These are phyloP conservation scores for Lapara coniferarum DNA, from an alignment of 2,888 invertebrate species.

Conservation along the genomic window DNA sequence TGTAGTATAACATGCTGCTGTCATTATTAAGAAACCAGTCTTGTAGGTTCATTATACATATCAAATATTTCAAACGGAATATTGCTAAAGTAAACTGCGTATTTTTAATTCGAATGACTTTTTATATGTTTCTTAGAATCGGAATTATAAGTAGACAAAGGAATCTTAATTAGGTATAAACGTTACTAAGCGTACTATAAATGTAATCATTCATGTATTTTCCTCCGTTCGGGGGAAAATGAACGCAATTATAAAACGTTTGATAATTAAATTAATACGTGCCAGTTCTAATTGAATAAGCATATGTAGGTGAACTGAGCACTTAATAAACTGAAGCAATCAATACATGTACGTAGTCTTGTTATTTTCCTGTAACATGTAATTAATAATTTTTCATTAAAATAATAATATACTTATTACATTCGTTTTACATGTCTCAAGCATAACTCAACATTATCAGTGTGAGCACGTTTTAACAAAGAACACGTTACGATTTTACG, in stretches of 20 bases:
- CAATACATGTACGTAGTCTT: constrained; percentile 1
- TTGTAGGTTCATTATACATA: too few relatives aligned
- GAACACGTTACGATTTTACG: too few relatives aligned
- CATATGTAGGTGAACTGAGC: not conserved
- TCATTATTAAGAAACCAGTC: too few relatives aligned
- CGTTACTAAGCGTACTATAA: too few relatives aligned
- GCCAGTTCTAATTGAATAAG: constrained; percentile 17
- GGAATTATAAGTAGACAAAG: not conserved
- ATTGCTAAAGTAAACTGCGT: too few relatives aligned
- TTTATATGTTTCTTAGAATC: too few relatives aligned
- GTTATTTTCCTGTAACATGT: not conserved
- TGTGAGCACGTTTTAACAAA: too few relatives aligned
- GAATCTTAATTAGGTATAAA: not conserved
- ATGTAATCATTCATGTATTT: not conserved
- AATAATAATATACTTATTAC: not conserved
- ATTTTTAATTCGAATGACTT: too few relatives aligned
- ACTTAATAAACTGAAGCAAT: constrained; percentile 2
- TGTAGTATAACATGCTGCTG: too few relatives aligned
- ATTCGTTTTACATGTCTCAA: not conserved
- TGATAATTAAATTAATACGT: constrained; percentile 17
- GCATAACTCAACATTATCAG: too few relatives aligned
- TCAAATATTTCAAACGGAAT: too few relatives aligned
- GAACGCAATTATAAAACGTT: constrained; percentile 8
- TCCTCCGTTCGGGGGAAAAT: not conserved
- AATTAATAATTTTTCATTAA: not conserved